Evolutionary conservation across 1,140 invertebrate genomes (phyloP).

Genomic region (Drosophila tsacasi): DNA sequence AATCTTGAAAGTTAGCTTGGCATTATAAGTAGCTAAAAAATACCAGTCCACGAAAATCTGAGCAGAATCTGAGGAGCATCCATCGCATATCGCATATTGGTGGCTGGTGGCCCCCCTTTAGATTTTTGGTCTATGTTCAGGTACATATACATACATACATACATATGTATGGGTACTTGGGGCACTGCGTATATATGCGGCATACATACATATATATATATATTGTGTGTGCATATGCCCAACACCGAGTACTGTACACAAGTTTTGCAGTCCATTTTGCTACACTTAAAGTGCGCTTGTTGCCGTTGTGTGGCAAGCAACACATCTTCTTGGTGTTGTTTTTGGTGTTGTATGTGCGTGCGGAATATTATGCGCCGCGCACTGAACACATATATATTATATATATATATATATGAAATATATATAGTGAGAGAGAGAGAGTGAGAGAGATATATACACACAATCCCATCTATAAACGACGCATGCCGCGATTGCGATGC

Average conservation of each 20-base stretch:
- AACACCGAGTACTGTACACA: conserved; percentile 62
- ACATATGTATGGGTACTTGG: background rate
- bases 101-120: conserved; percentile 12
- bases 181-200: conserved; percentile 4
- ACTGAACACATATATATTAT: conserved; percentile 30
- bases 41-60: conserved; percentile 23
- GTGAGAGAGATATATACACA: conserved; percentile 36
- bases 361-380: conserved; percentile 62
- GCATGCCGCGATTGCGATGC: conserved; percentile 52
- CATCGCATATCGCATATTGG: conserved; percentile 14
- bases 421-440: conserved; percentile 4
- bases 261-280: conserved; percentile 78
- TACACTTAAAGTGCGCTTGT: conserved; percentile 79
- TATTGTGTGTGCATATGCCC: conserved; percentile 40
- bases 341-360: conserved; percentile 50
- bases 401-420: conserved; percentile 2
- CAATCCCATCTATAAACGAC: conserved; percentile 52
- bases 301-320: conserved; percentile 42
- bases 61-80: conserved; percentile 1
- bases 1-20: conserved; percentile 13
- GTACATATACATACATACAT: conserved; percentile 1
- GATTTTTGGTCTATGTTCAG: conserved; percentile 39
- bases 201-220: conserved; percentile 16
- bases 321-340: conserved; percentile 39
- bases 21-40: conserved; percentile 39